phyloP scores from a whole-genome alignment of 2,888 invertebrate species.

The Atherix ibis region DNA sequence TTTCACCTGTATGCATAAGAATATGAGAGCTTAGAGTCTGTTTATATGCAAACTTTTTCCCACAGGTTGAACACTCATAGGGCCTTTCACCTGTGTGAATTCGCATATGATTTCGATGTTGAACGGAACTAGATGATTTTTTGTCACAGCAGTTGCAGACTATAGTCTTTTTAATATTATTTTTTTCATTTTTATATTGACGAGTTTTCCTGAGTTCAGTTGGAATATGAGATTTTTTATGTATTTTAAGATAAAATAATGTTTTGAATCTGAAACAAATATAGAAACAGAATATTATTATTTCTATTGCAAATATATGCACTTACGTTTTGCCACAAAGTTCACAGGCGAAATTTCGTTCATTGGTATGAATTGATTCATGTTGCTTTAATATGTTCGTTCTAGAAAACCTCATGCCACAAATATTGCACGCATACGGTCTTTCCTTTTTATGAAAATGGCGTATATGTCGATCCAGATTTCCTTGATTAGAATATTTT shows the following conservation, averaged over 20 bases:
- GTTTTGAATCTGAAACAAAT: conserved; percentile 10
- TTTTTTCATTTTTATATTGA: not conserved
- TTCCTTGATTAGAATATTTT: conserved; percentile 11
- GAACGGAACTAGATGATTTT: conserved; percentile 7
- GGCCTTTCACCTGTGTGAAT: conserved; percentile 12
- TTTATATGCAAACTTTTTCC: conserved; percentile 11
- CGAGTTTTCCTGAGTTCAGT: conserved; percentile 7
- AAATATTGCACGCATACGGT: conserved; percentile 8
- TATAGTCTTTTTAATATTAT: conserved; percentile 1
- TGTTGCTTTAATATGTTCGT: conserved; percentile 8
- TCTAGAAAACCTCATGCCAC: conserved; percentile 11
- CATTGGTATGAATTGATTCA: conserved; percentile 8
- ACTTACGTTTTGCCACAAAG: conserved; percentile 11
- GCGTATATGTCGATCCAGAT: conserved; percentile 12
- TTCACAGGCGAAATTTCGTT: conserved; percentile 12
- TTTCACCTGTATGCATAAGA: conserved; percentile 13
- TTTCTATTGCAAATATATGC: not conserved
- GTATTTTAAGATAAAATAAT: conserved; percentile 10
- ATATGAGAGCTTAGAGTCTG: conserved; percentile 11
- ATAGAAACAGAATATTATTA: not conserved
- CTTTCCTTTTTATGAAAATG: conserved; percentile 11
- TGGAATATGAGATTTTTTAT: conserved; percentile 12
- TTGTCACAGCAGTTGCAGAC: conserved; percentile 11
- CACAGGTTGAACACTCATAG: conserved; percentile 10
- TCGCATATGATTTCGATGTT: conserved; percentile 11